phyloP scores from a whole-genome alignment of 2,888 invertebrate species.

The Tenthredo amoena region DNA sequence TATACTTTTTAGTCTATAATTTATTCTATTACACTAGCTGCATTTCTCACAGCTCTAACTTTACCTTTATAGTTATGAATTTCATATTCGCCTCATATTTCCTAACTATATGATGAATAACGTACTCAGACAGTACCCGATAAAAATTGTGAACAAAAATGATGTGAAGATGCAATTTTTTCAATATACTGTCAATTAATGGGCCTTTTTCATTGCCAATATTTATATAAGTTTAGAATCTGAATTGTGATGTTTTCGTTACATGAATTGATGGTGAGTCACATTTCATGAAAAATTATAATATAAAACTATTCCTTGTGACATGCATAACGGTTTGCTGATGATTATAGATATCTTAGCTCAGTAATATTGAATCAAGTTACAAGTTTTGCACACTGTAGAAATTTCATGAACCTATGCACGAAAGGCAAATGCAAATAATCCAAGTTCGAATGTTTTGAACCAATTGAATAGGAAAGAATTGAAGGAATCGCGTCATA shows the following conservation, averaged over 20 bases:
- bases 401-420: background rate
- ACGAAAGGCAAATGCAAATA: background rate
- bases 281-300: background rate
- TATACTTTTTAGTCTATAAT: background rate
- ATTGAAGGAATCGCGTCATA: background rate
- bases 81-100: background rate
- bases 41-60: background rate
- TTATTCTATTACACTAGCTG: background rate
- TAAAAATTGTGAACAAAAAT: background rate
- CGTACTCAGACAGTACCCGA: background rate
- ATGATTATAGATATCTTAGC: background rate
- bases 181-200: background rate
- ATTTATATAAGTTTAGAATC: background rate
- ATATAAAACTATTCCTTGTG: background rate
- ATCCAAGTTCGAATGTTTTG: conserved; percentile 40
- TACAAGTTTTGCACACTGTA: background rate
- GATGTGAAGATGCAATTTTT: background rate
- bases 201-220: background rate
- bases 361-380: background rate
- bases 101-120: background rate
- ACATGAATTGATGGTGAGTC: background rate
- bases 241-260: background rate
- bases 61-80: background rate
- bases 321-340: background rate
- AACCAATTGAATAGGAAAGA: background rate